Conservation (phyloP, 2,797 vertebrate species). For the Poeciliopsis gracilis region DNA sequence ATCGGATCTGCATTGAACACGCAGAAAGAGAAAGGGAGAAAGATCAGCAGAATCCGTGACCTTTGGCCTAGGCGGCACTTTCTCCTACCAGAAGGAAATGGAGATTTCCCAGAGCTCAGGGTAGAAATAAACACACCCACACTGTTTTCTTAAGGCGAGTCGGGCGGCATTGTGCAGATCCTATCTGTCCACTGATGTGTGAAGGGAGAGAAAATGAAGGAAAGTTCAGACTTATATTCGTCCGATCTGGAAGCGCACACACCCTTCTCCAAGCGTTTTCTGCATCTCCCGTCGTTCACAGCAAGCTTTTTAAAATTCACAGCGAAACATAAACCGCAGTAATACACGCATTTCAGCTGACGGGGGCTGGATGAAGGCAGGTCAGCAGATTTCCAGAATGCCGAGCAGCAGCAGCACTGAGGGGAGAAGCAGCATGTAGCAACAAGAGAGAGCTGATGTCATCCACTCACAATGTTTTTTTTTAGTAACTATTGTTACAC, state of each 20-base stretch:
- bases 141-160: background rate
- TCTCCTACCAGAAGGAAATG: background rate
- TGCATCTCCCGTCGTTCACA: background rate
- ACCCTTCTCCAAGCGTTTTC: background rate
- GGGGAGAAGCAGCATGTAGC: slow-evolving; percentile 1
- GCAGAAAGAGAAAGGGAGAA: background rate
- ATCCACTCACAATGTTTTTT: background rate
- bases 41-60: slow-evolving; percentile 1
- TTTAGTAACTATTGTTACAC: background rate
- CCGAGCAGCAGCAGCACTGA: background rate
- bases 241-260: background rate
- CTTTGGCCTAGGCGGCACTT: background rate
- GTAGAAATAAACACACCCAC: slow-evolving; percentile 25
- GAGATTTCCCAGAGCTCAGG: slow-evolving; percentile 1
- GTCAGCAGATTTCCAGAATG: background rate
- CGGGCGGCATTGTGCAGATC: background rate
- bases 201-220: background rate
- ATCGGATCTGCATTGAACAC: background rate
- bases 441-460: slow-evolving; percentile 4
- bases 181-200: background rate
- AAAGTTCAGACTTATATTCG: background rate
- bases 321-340: background rate
- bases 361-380: background rate
- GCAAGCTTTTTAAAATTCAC: slow-evolving; percentile 5
- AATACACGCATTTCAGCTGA: background rate